A percentile compares a stretch with the other conserved stretches of the same genome.
Evolutionary conservation across 2,888 invertebrate species (phyloP).

Genomic region (Drosophila flavopinicola): DNA sequence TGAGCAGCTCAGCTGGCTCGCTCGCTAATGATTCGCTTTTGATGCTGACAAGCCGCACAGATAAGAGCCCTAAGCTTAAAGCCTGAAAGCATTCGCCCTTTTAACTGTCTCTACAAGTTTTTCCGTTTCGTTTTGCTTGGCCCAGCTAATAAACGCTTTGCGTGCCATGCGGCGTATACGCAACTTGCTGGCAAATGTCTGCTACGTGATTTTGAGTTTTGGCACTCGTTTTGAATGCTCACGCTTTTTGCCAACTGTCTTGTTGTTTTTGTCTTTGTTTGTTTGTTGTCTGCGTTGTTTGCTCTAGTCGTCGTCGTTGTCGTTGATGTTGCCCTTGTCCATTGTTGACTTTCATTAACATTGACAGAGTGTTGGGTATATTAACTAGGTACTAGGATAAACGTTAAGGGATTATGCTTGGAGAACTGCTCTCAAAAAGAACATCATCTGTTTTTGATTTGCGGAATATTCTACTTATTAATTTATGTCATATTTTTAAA

Average conservation of each 20-base stretch:
- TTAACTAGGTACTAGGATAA: no score
- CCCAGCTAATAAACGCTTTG: conserved; percentile 59
- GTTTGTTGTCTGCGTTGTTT: conserved; percentile 44
- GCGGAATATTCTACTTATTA: no score
- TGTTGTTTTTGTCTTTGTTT: conserved; percentile 3
- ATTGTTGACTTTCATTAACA: conserved; percentile 27
- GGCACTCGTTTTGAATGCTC: conserved; percentile 39
- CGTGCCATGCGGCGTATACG: conserved; percentile 62
- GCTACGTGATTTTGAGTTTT: conserved; percentile 69
- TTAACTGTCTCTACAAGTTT: no score
- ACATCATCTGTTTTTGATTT: no score
- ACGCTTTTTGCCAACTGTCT: conserved; percentile 37
- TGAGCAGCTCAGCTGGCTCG: conserved; percentile 39
- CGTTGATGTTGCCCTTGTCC: conserved; percentile 15
- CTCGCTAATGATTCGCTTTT: conserved; percentile 30
- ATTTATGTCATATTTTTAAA: no score
- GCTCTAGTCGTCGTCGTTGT: conserved; percentile 17
- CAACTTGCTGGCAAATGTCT: conserved; percentile 69
- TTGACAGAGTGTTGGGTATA: conserved; percentile 5
- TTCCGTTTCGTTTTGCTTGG: neutral
- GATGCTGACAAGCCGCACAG: conserved; percentile 57
- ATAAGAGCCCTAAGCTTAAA: conserved; percentile 3
- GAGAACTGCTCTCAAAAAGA: no score
- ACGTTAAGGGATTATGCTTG: no score
- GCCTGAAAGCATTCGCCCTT: neutral